These are phyloP conservation scores for Helogale parvula DNA, from an alignment of 2,113 vertebrate species.

Conservation along the genomic window DNA sequence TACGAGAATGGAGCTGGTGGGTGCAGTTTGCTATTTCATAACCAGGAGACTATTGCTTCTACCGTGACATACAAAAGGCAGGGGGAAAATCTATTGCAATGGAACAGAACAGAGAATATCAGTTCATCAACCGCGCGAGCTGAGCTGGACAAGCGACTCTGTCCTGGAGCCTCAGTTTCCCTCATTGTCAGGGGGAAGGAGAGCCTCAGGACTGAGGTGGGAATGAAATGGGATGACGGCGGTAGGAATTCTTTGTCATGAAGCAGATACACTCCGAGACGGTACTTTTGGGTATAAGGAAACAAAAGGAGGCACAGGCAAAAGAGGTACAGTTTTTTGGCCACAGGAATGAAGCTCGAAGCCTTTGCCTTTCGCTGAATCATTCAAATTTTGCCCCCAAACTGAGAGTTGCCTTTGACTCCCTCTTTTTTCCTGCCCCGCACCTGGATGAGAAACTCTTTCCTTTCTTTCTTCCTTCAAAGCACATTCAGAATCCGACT, in stretches of 20 bases:
- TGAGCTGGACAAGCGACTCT: background rate
- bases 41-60: background rate
- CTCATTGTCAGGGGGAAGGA: background rate
- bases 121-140: background rate
- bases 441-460: background rate
- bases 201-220: background rate
- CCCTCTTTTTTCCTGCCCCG: background rate
- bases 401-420: background rate
- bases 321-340: background rate
- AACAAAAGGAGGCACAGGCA: background rate
- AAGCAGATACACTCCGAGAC: accelerated
- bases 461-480: background rate
- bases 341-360: background rate
- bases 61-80: background rate
- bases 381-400: background rate
- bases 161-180: background rate
- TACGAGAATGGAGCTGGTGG: background rate
- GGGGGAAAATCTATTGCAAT: background rate
- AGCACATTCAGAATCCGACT: background rate
- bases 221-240: background rate
- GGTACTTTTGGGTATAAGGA: background rate
- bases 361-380: background rate
- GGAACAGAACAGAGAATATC: background rate
- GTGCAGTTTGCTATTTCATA: background rate
- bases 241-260: accelerated